Evolutionary conservation across 2,888 invertebrate species (phyloP), one percentile per base, ranked within the genome.

Genomic region (Sclerodermus sp.): DNA sequence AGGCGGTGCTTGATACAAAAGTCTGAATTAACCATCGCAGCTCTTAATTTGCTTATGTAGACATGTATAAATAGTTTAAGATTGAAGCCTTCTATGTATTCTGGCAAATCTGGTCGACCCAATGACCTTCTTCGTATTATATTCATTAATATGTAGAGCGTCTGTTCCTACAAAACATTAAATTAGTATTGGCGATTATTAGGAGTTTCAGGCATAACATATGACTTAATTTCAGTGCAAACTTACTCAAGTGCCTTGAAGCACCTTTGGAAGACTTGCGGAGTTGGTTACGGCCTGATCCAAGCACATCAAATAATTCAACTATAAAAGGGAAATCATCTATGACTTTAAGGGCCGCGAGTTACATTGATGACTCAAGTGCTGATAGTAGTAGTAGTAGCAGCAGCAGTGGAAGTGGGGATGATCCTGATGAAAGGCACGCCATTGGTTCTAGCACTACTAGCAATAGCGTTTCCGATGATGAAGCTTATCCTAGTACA

Each of bases 221-320:
- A 23, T 5, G 23, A 23, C 8, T 23, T 3, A 23, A 13, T 78
- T 78, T 40, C 69, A 83, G 83, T 52, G 81, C 81, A 40, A 84
- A 84, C 68, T 71, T 84, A 42, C 81, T 84, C 69, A 82, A 83
- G 53, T 84, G 84, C 72, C 80, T 85, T 60, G 83, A 84, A 76
- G 81, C 83, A 12, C 83, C 83, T 45, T 76, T 84, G 60, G 77
- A 83, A 64, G 82, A 84, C 67, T 73, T 84, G 71, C 77, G 82
- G 49, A 83, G 83, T 58, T 82, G 83, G 82, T 77, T 84, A 47
- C 79, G 82, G 62, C 82, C 83, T 2, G 63, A 53, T 39, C 52
- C 66, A 36, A 49, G 64, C 5, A 50, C 63, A 3, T 52, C 67
- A 14, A 49, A 67, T 40, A 15, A 58, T 40, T 13, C 59, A 32